Evolutionary conservation across 1,140 invertebrate genomes (phyloP).

Genomic region (Myzus persicae): DNA sequence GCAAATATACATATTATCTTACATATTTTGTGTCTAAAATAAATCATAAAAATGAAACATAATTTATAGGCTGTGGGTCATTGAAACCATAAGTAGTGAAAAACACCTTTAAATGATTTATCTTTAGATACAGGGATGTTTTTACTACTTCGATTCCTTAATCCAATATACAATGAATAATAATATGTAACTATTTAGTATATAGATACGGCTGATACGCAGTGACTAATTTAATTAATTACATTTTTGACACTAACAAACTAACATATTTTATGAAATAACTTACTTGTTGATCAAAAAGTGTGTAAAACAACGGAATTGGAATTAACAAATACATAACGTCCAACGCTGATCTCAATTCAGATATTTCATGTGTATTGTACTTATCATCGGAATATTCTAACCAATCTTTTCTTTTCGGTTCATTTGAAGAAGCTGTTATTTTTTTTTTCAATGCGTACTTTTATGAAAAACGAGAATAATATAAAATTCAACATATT

Average conservation of each 20-base stretch:
- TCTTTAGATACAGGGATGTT: background rate
- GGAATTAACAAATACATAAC: slow-evolving; percentile 72
- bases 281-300: slow-evolving; percentile 70
- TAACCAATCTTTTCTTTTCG: slow-evolving; percentile 76
- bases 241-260: too few relatives aligned
- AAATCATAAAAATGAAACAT: background rate
- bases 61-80: background rate
- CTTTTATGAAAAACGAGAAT: slow-evolving; percentile 61
- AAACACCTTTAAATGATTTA: background rate
- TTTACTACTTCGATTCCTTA: background rate
- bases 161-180: background rate
- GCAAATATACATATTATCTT: too few relatives aligned
- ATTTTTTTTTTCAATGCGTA: slow-evolving; percentile 64
- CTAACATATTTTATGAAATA: background rate
- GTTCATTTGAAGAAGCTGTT: slow-evolving; percentile 63
- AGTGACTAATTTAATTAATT: too few relatives aligned
- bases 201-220: too few relatives aligned
- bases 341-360: slow-evolving; percentile 69
- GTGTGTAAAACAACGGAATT: slow-evolving; percentile 76
- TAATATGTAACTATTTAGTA: too few relatives aligned
- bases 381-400: slow-evolving; percentile 77
- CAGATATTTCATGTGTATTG: slow-evolving; percentile 67
- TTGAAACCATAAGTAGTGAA: background rate
- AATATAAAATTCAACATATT: background rate
- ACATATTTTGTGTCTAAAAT: background rate